Evolutionary conservation across 2,113 vertebrate genomes (phyloP).

Genomic region (Cynopterus brachyotis): DNA sequence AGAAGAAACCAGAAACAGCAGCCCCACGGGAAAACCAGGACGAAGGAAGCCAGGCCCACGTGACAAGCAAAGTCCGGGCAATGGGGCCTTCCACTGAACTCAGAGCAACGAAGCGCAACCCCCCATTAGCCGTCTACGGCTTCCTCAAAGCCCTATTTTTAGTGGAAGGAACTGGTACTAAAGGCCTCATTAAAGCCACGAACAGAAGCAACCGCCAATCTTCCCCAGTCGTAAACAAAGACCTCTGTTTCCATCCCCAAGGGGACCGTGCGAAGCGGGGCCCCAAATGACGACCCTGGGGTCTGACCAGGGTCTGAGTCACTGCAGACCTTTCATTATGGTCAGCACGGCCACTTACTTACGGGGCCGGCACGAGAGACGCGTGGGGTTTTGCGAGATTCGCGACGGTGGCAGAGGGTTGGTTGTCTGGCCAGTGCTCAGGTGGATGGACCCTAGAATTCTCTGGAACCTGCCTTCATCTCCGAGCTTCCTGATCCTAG

Average conservation of each 20-base stretch:
- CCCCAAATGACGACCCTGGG: background rate
- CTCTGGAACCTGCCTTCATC: too few species aligned
- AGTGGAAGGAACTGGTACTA: background rate
- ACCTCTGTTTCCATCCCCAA: background rate
- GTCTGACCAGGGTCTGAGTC: background rate
- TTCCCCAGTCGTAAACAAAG: background rate
- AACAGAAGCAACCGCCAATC: background rate
- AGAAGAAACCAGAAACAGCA: background rate
- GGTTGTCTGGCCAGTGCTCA: background rate
- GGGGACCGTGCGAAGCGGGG: fast-evolving
- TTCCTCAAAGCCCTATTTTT: background rate
- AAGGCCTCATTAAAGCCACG: background rate
- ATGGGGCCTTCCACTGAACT: too few species aligned
- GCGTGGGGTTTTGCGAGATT: background rate
- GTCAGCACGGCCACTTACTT: background rate
- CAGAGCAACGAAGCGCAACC: background rate
- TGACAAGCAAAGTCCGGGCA: background rate
- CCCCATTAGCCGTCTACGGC: background rate
- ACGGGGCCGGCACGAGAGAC: background rate
- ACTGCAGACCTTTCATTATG: background rate
- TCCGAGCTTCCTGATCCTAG: background rate
- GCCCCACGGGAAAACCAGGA: background rate
- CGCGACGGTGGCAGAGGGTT: background rate
- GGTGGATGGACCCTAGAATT: background rate
- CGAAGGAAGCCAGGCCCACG: background rate